phyloP scores from a whole-genome alignment of 1,140 invertebrate genomes.

The Oedothorax gibbosus region DNA sequence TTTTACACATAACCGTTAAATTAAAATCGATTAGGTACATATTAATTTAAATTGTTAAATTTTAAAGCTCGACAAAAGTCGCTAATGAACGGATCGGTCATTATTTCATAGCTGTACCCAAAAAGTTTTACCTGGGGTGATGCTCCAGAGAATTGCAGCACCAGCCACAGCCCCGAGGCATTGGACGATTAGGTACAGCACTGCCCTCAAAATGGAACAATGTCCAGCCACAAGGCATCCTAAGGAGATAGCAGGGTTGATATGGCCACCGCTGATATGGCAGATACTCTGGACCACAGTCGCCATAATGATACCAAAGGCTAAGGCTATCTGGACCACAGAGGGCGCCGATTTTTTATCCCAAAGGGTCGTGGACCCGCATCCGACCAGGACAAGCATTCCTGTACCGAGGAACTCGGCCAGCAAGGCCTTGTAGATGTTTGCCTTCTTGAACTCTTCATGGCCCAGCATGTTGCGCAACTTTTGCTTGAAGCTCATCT shows the following conservation, averaged over 20 bases:
- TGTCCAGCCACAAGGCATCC: constrained; percentile 82
- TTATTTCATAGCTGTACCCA: too few relatives aligned
- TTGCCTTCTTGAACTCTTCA: too few relatives aligned
- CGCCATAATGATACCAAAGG: constrained; percentile 88
- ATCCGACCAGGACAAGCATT: constrained; percentile 86
- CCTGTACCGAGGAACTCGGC: constrained; percentile 90
- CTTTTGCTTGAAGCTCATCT: too few relatives aligned
- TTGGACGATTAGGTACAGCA: constrained; percentile 83
- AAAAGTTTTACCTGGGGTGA: constrained; percentile 69
- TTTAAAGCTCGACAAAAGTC: too few relatives aligned
- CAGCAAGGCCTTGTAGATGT: constrained; percentile 18
- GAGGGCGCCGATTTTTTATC: not conserved
- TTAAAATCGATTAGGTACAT: too few relatives aligned
- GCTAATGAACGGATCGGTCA: too few relatives aligned
- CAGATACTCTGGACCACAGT: constrained; percentile 83
- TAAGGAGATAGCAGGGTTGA: constrained; percentile 88
- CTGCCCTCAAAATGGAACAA: constrained; percentile 79
- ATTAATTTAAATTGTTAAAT: too few relatives aligned
- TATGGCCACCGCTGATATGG: constrained; percentile 88
- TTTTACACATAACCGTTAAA: too few relatives aligned
- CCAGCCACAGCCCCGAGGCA: constrained; percentile 80
- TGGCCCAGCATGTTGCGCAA: too few relatives aligned
- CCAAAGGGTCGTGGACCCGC: constrained; percentile 77
- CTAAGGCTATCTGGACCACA: constrained; percentile 86
- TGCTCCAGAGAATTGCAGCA: constrained; percentile 66